Percentiles rank a stretch among this genome's conserved stretches.
Conservation (phyloP, 2,113 vertebrate genomes). For the Chaetodon trifascialis region DNA sequence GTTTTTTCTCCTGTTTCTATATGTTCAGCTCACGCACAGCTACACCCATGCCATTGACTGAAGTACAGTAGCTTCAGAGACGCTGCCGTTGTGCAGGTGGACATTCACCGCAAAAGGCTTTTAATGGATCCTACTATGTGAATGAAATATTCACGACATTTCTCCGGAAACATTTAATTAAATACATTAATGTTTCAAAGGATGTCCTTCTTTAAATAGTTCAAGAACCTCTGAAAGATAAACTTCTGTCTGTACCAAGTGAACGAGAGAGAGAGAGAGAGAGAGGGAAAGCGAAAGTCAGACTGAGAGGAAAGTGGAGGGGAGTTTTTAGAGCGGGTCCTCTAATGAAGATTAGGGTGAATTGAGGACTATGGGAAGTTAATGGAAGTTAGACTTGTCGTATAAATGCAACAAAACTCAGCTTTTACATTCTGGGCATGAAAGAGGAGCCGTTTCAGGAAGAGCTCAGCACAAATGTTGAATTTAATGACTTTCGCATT, state of each 20-base stretch:
- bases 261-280: not conserved
- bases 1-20: not conserved
- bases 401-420: constrained; percentile 28
- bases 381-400: constrained; percentile 25
- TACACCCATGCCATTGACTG: not conserved
- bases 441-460: constrained; percentile 18
- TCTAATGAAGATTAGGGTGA: constrained; percentile 36
- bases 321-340: constrained; percentile 3
- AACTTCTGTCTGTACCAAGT: constrained; percentile 49
- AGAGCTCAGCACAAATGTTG: constrained; percentile 1
- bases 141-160: constrained; percentile 75
- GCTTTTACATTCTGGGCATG: not conserved
- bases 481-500: constrained; percentile 35
- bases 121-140: constrained; percentile 64
- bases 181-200: constrained; percentile 72
- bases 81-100: constrained; percentile 18
- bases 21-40: not conserved
- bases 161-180: constrained; percentile 74
- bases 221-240: constrained; percentile 66
- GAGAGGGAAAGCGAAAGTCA: constrained; percentile 15
- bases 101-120: constrained; percentile 56
- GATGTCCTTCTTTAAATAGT: constrained; percentile 62
- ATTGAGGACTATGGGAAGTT: constrained; percentile 37
- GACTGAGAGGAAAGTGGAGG: not conserved
- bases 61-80: constrained; percentile 25